phyloP scores from a whole-genome alignment of 2,113 vertebrate species.

The Hiodon alosoides region DNA sequence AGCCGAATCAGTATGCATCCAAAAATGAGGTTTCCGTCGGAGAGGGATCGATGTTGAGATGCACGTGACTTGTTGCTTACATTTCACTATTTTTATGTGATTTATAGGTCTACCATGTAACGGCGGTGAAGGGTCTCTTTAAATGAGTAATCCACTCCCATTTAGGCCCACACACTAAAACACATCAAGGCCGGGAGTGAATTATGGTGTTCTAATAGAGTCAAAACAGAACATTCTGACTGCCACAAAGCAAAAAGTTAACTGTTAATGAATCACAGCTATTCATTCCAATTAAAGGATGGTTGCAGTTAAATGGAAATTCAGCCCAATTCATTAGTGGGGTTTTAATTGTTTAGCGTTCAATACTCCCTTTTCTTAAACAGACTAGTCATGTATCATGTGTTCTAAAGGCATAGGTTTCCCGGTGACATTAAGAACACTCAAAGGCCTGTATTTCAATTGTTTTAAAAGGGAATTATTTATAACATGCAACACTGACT shows the following conservation, averaged over 20 bases:
- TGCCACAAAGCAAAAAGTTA: not conserved
- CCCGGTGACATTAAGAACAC: not conserved
- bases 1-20: too few relatives aligned
- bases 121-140: not conserved
- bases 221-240: not conserved
- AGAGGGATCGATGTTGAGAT: too few relatives aligned
- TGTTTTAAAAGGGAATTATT: too few relatives aligned
- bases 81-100: not conserved
- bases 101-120: not conserved
- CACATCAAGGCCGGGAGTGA: not conserved
- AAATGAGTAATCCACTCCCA: not conserved
- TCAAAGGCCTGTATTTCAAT: too few relatives aligned
- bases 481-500: too few relatives aligned
- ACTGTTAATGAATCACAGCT: not conserved
- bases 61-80: too few relatives aligned
- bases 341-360: not conserved
- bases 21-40: too few relatives aligned
- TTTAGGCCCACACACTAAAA: not conserved
- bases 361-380: not conserved
- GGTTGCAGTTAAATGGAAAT: constrained; percentile 5
- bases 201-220: not conserved
- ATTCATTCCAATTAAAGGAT: not conserved
- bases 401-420: not conserved
- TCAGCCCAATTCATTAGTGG: not conserved
- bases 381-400: not conserved